A percentile compares a stretch with the other conserved stretches of the same genome.
Evolutionary conservation across 1,140 invertebrate species (phyloP).

Genomic region (Drosophila arawakana): DNA sequence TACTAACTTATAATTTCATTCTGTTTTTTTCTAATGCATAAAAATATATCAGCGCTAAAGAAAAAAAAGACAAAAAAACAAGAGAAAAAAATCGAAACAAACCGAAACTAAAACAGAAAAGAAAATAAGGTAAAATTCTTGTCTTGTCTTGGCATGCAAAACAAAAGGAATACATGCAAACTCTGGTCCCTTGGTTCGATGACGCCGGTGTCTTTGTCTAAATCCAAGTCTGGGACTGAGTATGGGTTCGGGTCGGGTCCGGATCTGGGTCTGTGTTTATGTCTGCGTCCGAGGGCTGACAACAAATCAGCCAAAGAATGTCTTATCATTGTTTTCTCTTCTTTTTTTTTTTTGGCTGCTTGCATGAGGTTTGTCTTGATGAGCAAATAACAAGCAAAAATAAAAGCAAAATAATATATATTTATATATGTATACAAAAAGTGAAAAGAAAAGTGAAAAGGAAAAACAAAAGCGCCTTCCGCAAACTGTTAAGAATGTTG

Average conservation of each 20-base stretch:
- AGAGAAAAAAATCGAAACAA: constrained; percentile 7
- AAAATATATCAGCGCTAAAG: constrained; percentile 43
- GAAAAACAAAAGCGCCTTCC: constrained; percentile 1
- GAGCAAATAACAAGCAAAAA: constrained; percentile 29
- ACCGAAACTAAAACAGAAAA: constrained; percentile 16
- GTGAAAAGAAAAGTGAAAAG: background rate
- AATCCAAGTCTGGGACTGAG: background rate
- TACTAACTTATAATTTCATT: constrained; percentile 34
- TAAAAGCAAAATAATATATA: background rate
- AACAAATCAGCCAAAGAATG: constrained; percentile 38
- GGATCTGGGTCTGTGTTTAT: background rate
- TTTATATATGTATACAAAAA: background rate
- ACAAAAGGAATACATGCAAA: constrained; percentile 67
- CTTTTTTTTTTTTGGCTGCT: background rate
- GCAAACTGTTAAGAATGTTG: constrained; percentile 9
- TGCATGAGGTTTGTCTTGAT: constrained; percentile 16
- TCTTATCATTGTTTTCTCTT: constrained; percentile 24
- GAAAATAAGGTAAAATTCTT: constrained; percentile 55
- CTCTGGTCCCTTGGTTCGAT: constrained; percentile 22
- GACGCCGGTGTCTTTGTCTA: background rate
- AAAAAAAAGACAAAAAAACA: background rate
- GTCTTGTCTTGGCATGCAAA: constrained; percentile 49
- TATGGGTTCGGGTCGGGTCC: background rate
- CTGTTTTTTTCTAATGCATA: background rate
- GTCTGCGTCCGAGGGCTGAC: background rate